Evolutionary conservation across 37 sponge, comb jelly and placozoan genomes (phyloP).

Genomic region (Beroe ovata): DNA sequence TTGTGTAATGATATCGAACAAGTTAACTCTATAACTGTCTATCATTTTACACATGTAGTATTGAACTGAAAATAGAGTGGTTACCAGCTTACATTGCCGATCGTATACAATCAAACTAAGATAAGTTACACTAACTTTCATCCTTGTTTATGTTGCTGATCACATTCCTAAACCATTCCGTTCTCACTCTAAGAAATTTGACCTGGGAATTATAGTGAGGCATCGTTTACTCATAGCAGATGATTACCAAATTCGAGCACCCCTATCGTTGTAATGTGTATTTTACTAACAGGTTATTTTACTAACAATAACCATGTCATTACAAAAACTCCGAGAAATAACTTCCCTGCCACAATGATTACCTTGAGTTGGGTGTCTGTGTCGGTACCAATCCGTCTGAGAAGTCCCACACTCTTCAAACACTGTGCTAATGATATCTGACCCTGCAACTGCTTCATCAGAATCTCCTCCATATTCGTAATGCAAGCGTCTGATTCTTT

Average conservation of each 20-base stretch:
- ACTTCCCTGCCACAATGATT: too few relatives aligned
- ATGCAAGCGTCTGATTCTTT: constrained; percentile 38
- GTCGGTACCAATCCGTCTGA: constrained; percentile 29
- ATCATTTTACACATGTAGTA: constrained; percentile 65
- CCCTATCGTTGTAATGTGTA: too few relatives aligned
- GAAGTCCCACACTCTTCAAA: constrained; percentile 37
- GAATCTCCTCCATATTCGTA: constrained; percentile 11
- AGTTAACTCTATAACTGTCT: constrained; percentile 64
- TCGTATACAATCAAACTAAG: too few relatives aligned
- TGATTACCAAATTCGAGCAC: too few relatives aligned
- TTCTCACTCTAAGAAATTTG: constrained; percentile 22
- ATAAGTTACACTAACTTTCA: constrained; percentile 8
- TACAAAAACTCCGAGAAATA: too few relatives aligned
- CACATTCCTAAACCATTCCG: constrained; percentile 27
- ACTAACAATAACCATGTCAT: too few relatives aligned
- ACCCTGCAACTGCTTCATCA: constrained; percentile 24
- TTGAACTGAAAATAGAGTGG: constrained; percentile 31
- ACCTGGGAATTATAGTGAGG: too few relatives aligned
- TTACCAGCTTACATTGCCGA: too few relatives aligned
- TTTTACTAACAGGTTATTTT: too few relatives aligned
- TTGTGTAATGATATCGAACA: constrained; percentile 60
- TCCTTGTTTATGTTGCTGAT: constrained; percentile 4
- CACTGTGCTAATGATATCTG: constrained; percentile 53
- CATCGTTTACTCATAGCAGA: too few relatives aligned
- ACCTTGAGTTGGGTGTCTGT: constrained; percentile 38